These are phyloP conservation scores for Psettodes erumei DNA, from an alignment of 2,113 vertebrate genomes.

Conservation along the genomic window DNA sequence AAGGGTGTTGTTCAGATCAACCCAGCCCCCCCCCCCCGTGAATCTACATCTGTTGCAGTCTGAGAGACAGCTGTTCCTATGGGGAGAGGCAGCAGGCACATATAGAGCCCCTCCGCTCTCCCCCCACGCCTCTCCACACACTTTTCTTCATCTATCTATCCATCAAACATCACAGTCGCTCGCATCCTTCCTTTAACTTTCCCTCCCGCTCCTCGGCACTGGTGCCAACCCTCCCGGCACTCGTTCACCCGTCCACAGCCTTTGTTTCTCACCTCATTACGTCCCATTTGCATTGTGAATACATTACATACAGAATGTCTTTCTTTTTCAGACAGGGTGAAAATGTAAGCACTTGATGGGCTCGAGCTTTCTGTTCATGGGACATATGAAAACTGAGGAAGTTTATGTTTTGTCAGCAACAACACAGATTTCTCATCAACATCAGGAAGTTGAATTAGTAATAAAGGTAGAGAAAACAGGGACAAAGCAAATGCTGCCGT, in stretches of 20 bases:
- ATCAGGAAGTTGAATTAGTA: no score
- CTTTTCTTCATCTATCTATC: constrained; percentile 52
- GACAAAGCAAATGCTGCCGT: constrained; percentile 22
- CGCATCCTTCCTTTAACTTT: constrained; percentile 19
- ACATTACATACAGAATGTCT: not conserved
- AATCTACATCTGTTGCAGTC: constrained; percentile 76
- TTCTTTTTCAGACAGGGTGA: constrained; percentile 9
- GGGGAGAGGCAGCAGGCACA: constrained; percentile 76
- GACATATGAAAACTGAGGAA: not conserved
- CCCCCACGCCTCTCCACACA: constrained; percentile 44
- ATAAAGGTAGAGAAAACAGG: constrained; percentile 7
- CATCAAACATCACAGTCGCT: constrained; percentile 43
- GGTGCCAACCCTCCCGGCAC: constrained; percentile 10
- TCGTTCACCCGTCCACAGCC: constrained; percentile 21
- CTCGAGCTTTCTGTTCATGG: not conserved
- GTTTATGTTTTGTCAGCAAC: not conserved
- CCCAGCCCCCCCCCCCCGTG: constrained; percentile 61
- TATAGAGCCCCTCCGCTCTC: constrained; percentile 48
- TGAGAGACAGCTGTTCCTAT: constrained; percentile 78
- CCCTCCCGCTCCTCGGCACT: not conserved
- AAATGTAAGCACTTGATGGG: not conserved
- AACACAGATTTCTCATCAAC: no score
- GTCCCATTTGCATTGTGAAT: constrained; percentile 20
- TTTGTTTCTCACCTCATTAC: constrained; percentile 49
- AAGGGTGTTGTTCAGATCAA: constrained; percentile 40